phyloP scores from a whole-genome alignment of 2,888 invertebrate species.

The Frankliniella fusca region DNA sequence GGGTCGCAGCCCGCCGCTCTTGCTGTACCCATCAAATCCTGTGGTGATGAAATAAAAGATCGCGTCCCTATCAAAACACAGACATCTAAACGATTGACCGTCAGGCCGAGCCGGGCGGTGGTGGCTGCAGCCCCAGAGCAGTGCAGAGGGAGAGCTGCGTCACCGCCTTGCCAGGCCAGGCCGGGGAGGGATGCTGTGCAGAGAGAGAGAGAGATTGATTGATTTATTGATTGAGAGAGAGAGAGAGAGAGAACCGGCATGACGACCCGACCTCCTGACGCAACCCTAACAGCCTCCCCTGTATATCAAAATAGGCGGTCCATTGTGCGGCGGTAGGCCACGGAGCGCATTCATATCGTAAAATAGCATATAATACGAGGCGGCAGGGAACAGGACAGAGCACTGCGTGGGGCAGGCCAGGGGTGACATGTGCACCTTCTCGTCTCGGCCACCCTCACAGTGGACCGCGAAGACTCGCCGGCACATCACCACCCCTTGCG shows the following conservation, averaged over 20 bases:
- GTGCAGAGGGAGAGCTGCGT: too few relatives aligned
- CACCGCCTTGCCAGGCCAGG: too few relatives aligned
- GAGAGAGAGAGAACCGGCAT: too few relatives aligned
- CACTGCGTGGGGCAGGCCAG: too few relatives aligned
- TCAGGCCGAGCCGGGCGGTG: too few relatives aligned
- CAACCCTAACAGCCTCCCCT: neutral
- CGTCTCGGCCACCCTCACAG: too few relatives aligned
- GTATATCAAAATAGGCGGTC: conserved; percentile 21
- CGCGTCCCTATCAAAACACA: conserved; percentile 12
- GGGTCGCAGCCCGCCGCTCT: too few relatives aligned
- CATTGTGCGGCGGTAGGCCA: conserved; percentile 1
- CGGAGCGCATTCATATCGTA: neutral
- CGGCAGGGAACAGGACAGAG: neutral
- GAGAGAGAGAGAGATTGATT: neutral
- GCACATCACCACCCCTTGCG: too few relatives aligned
- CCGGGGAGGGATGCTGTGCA: neutral
- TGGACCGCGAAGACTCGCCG: too few relatives aligned
- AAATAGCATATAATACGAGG: neutral
- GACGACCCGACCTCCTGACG: neutral
- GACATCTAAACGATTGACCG: conserved; percentile 5
- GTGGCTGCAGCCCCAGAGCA: too few relatives aligned
- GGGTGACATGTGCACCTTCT: too few relatives aligned
- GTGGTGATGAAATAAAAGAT: neutral
- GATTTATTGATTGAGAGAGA: neutral
- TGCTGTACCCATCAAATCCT: neutral